Conservation (phyloP, 2,113 vertebrate species). For the Albula goreensis region DNA sequence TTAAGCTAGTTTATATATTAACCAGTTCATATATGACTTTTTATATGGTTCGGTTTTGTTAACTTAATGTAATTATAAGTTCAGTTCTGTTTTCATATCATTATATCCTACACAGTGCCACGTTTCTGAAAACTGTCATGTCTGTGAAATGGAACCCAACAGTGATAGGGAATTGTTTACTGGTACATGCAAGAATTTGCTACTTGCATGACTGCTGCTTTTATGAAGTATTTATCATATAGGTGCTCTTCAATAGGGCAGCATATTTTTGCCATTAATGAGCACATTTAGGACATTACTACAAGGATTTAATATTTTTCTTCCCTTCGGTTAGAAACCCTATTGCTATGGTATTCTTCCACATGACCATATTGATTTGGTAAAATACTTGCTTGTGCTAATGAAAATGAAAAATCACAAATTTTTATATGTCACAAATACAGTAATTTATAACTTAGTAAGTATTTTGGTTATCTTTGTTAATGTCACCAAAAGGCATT, state of each 20-base stretch:
- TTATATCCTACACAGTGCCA: background rate
- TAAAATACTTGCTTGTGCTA: background rate
- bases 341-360: background rate
- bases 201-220: background rate
- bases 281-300: background rate
- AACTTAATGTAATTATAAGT: no score
- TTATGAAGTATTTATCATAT: background rate
- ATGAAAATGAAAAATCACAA: background rate
- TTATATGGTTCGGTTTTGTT: no score
- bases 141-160: background rate
- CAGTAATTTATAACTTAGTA: background rate
- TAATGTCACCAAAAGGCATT: background rate
- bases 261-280: background rate
- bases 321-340: no score
- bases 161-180: constrained; percentile 22
- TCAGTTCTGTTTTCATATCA: background rate
- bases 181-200: background rate
- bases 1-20: background rate
- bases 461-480: background rate
- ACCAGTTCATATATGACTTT: background rate
- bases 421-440: background rate
- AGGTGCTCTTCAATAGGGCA: background rate
- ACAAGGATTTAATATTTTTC: background rate
- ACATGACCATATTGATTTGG: background rate
- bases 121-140: background rate